Percentiles rank a stretch among this genome's conserved stretches.
phyloP scores from a whole-genome alignment of 1,140 invertebrate genomes.

The Nomia melanderi region DNA sequence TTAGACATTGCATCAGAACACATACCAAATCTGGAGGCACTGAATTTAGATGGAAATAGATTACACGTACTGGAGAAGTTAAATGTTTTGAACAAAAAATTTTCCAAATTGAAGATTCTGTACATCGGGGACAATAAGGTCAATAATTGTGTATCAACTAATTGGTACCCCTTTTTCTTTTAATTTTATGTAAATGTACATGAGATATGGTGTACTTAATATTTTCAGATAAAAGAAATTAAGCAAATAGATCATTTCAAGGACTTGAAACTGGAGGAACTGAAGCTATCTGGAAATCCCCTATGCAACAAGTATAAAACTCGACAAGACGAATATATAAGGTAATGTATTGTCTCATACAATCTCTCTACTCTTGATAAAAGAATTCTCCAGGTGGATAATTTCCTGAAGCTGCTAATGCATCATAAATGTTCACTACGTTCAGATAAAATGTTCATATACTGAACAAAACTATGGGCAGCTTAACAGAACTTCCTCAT shows the following conservation, averaged over 20 bases:
- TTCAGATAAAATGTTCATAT: not conserved
- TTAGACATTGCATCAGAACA: conserved; percentile 90
- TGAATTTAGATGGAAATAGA: conserved; percentile 92
- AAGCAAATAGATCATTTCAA: conserved; percentile 87
- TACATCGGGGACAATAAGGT: conserved; percentile 93
- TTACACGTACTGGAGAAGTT: conserved; percentile 86
- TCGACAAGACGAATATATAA: conserved; percentile 88
- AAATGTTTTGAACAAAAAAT: conserved; percentile 83
- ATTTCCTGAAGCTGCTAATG: not conserved
- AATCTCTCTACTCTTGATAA: conserved; percentile 27
- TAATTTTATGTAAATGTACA: not conserved
- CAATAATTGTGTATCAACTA: conserved; percentile 65
- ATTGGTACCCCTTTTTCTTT: not conserved
- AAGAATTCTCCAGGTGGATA: conserved; percentile 10
- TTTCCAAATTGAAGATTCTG: conserved; percentile 89
- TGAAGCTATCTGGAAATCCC: conserved; percentile 91
- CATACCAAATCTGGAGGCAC: conserved; percentile 89
- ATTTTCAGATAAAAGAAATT: conserved; percentile 85
- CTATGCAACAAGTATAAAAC: conserved; percentile 89
- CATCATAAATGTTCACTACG: not conserved
- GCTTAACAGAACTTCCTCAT: not conserved
- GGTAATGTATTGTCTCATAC: conserved; percentile 83
- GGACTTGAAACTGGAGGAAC: conserved; percentile 86
- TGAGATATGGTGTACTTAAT: not conserved
- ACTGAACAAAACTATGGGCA: not conserved